Evolutionary conservation across 2,797 vertebrate species (phyloP).

Genomic region (Chromobotia macracanthus): DNA sequence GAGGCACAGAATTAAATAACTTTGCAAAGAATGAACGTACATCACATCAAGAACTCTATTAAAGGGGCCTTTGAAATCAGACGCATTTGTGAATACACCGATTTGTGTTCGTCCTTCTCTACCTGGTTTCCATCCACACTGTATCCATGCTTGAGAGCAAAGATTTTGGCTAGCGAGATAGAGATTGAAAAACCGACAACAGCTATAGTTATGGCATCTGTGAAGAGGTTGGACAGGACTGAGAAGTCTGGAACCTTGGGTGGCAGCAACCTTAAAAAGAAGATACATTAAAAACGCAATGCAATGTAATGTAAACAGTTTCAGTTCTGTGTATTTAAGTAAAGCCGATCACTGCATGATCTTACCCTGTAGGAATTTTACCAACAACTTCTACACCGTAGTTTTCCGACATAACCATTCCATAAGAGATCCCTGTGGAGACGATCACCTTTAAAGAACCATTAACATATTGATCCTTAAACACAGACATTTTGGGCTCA

Average conservation of each 20-base stretch:
- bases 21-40: background rate
- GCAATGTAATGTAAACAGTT: background rate
- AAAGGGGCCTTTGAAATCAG: background rate
- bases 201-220: conserved; percentile 89
- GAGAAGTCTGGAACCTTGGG: conserved; percentile 84
- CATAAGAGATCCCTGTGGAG: conserved; percentile 87
- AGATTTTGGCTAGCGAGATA: conserved; percentile 93
- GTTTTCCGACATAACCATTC: conserved; percentile 77
- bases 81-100: background rate
- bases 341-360: background rate
- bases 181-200: conserved; percentile 95
- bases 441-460: conserved; percentile 81
- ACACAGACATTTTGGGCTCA: background rate
- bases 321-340: background rate
- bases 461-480: background rate
- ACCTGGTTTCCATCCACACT: conserved; percentile 95
- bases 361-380: conserved; percentile 89
- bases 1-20: background rate
- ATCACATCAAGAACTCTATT: background rate
- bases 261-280: conserved; percentile 78
- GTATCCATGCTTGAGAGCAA: conserved; percentile 94
- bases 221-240: conserved; percentile 79
- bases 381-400: conserved; percentile 87
- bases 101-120: conserved; percentile 42
- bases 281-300: background rate